These are phyloP conservation scores for Atta cephalotes DNA, from an alignment of 1,140 invertebrate genomes.

Conservation along the genomic window DNA sequence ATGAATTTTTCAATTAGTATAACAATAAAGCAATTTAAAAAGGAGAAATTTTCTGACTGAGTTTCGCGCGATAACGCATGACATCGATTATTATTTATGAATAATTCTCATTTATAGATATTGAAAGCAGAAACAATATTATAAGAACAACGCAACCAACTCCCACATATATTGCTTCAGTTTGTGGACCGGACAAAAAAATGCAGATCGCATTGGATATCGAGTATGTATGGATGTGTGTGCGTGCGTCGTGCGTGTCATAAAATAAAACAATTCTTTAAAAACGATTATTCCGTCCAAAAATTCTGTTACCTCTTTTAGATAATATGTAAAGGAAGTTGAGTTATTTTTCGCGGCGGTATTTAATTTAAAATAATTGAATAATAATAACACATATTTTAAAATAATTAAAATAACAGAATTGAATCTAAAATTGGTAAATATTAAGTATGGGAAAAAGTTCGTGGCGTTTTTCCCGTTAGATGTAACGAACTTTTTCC, in stretches of 20 bases:
- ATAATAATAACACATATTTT: neutral
- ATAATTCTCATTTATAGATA: neutral
- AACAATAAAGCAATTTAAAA: too few species aligned
- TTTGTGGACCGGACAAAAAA: constrained; percentile 71
- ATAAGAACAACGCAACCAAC: constrained; percentile 43
- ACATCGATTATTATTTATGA: neutral
- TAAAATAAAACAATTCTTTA: neutral
- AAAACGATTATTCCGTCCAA: neutral
- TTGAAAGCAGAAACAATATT: neutral
- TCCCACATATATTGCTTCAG: constrained; percentile 66
- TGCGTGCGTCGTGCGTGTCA: neutral
- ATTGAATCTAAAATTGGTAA: too few species aligned
- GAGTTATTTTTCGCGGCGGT: neutral
- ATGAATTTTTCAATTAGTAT: too few species aligned
- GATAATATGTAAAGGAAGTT: neutral
- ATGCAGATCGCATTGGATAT: constrained; percentile 64
- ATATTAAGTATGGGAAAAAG: too few species aligned
- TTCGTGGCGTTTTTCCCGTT: too few species aligned
- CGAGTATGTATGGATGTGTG: neutral
- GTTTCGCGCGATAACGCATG: neutral
- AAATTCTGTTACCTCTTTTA: neutral
- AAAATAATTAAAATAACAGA: too few species aligned
- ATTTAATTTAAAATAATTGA: neutral
- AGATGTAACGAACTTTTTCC: too few species aligned
- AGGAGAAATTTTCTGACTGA: neutral